Conservation (phyloP, 2,113 vertebrate species). For the Epinephelus cyanopodus region DNA sequence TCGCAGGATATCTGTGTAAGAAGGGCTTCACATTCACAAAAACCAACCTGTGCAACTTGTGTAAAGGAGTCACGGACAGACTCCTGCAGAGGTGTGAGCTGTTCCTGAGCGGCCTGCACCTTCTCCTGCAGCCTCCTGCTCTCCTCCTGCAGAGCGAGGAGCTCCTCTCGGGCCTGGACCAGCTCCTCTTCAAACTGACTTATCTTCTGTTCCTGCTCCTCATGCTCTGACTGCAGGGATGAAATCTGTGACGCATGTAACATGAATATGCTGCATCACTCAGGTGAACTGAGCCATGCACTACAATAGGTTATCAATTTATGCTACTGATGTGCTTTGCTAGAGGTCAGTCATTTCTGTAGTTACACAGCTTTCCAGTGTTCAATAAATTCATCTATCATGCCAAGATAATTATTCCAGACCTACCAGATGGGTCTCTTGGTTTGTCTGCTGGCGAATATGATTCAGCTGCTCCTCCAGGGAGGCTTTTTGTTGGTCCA, state of each 20-base stretch:
- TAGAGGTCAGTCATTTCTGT: not conserved
- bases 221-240: slow-evolving; percentile 91
- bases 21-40: not conserved
- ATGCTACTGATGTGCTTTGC: not conserved
- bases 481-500: slow-evolving; percentile 93
- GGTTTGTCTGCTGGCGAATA: slow-evolving; percentile 91
- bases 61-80: slow-evolving; percentile 92
- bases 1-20: no score
- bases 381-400: not conserved
- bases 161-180: slow-evolving; percentile 91
- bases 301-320: not conserved
- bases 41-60: slow-evolving; percentile 91
- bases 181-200: slow-evolving; percentile 93
- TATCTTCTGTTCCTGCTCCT: slow-evolving; percentile 93
- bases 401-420: not conserved
- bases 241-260: slow-evolving; percentile 85
- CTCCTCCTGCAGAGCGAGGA: slow-evolving; percentile 93
- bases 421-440: slow-evolving; percentile 92
- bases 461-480: slow-evolving; percentile 93
- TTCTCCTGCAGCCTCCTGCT: slow-evolving; percentile 91
- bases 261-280: not conserved
- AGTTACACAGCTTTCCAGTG: not conserved
- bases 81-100: slow-evolving; percentile 92
- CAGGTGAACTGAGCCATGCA: not conserved
- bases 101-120: slow-evolving; percentile 90